These are phyloP conservation scores for Carassius auratus DNA, from an alignment of 2,113 vertebrate species.

Conservation along the genomic window DNA sequence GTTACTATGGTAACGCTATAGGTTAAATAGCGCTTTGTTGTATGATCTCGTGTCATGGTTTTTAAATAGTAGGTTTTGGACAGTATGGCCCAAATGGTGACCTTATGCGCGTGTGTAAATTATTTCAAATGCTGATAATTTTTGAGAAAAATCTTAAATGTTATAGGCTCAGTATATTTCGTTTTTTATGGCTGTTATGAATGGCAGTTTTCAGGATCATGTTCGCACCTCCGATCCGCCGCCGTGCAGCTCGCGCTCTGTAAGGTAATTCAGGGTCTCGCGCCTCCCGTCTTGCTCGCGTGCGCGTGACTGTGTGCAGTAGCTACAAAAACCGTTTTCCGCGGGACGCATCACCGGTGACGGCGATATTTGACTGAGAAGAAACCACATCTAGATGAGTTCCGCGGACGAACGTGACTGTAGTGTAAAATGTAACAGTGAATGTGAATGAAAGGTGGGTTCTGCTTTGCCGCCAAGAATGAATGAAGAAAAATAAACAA, in stretches of 20 bases:
- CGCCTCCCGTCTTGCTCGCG: conserved; percentile 12
- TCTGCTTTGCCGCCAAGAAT: neutral
- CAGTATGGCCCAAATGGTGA: neutral
- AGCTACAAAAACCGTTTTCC: neutral
- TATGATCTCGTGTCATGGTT: neutral
- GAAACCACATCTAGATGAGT: neutral
- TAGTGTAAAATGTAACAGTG: conserved; percentile 26
- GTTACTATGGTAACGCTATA: conserved; percentile 23
- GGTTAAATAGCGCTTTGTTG: conserved; percentile 31
- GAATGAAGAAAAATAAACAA: neutral
- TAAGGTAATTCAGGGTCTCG: conserved; percentile 17
- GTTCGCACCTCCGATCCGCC: neutral
- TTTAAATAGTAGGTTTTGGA: neutral
- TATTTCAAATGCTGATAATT: neutral
- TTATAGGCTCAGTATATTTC: neutral
- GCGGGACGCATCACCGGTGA: conserved; percentile 9
- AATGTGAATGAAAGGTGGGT: conserved; percentile 9
- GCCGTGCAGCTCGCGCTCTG: neutral
- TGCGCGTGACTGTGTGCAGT: conserved; percentile 8
- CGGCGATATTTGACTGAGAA: neutral
- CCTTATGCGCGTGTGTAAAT: conserved; percentile 1
- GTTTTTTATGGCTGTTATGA: neutral
- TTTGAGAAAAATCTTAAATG: neutral
- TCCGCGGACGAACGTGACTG: conserved; percentile 34
- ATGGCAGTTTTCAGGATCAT: neutral